These are phyloP conservation scores for Anaspis maculata DNA, from an alignment of 2,888 invertebrate species.

Conservation along the genomic window DNA sequence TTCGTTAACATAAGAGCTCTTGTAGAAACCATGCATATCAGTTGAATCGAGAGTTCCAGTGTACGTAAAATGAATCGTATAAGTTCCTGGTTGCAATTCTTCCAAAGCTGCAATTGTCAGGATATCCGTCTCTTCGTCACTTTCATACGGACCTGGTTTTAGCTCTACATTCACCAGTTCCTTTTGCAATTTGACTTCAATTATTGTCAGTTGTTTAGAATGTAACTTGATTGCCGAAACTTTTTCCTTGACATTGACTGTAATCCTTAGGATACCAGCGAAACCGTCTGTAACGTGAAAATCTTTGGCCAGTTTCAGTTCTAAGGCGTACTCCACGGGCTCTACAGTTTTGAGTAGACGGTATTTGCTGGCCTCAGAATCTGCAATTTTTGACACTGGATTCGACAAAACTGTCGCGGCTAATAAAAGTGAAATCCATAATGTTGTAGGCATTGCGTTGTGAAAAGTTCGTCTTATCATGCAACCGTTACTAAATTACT, in stretches of 20 bases:
- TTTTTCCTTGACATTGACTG: neutral
- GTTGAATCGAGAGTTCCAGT: neutral
- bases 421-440: too few relatives aligned
- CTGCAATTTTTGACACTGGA: too few relatives aligned
- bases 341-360: neutral
- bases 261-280: neutral
- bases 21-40: conserved; percentile 19
- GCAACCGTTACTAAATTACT: too few relatives aligned
- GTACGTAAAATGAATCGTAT: neutral
- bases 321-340: neutral
- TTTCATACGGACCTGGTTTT: neutral
- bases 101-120: neutral
- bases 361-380: too few relatives aligned
- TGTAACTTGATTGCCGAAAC: neutral
- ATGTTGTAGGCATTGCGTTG: too few relatives aligned
- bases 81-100: neutral
- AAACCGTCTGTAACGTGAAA: neutral
- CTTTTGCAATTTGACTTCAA: neutral
- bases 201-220: neutral
- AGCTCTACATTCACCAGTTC: neutral
- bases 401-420: too few relatives aligned
- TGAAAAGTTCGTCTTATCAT: too few relatives aligned
- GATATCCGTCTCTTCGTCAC: neutral
- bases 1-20: conserved; percentile 14
- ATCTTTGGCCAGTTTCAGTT: neutral